A percentile compares a stretch with the other conserved stretches of the same genome.
These are phyloP conservation scores for Antennarius maculatus DNA, from an alignment of 2,797 vertebrate species.

Conservation along the genomic window DNA sequence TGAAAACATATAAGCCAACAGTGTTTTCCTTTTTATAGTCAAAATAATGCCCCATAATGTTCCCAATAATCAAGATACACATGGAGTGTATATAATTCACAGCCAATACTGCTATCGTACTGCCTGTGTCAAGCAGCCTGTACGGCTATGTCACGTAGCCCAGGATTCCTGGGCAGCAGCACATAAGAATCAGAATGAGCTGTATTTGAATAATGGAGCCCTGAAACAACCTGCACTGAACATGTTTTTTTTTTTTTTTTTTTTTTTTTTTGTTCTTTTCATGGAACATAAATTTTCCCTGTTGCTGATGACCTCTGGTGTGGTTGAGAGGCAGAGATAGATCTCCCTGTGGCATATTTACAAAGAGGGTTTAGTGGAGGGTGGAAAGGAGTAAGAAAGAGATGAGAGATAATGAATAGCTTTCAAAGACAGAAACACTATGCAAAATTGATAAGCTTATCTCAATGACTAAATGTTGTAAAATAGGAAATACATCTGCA, in stretches of 20 bases:
- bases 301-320: constrained; percentile 26
- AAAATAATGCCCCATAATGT: constrained; percentile 2
- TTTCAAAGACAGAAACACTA: constrained; percentile 16
- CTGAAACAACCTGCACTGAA: constrained; percentile 10
- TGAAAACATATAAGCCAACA: constrained; percentile 20
- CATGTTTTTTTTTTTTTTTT: not conserved
- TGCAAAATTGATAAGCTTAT: constrained; percentile 46
- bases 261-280: constrained; percentile 1
- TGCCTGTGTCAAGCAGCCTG: constrained; percentile 48
- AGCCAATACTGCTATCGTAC: constrained; percentile 19
- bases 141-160: constrained; percentile 42
- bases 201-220: constrained; percentile 18
- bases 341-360: constrained; percentile 36
- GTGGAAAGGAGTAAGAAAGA: not conserved
- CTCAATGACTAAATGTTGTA: constrained; percentile 39
- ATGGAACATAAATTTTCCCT: constrained; percentile 10
- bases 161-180: constrained; percentile 42
- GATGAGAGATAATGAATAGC: constrained; percentile 31
- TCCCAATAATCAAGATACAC: constrained; percentile 34
- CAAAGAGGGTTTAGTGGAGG: constrained; percentile 22
- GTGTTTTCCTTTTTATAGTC: not conserved
- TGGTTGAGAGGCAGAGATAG: constrained; percentile 42
- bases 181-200: constrained; percentile 28
- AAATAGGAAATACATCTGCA: constrained; percentile 39
- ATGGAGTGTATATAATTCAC: constrained; percentile 28